Base-by-base conservation (phyloP, 2,888 invertebrate species). In the Acrobasis suavella region DNA sequence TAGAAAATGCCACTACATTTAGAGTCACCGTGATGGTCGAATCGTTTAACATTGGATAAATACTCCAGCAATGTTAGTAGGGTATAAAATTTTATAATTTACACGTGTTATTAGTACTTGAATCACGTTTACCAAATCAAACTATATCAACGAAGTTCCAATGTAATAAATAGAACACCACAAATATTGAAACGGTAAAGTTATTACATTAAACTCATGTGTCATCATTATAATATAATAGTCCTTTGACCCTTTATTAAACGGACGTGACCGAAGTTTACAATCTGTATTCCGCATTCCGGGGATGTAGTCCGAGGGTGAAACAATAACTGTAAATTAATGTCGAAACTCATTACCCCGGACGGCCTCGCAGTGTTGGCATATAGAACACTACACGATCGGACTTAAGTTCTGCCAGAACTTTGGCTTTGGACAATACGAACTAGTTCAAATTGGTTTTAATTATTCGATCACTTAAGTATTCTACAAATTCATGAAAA, bases 301-400 rank as follows among this genome's bases (percentile, higher is more conserved):
- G 72, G 74, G 72, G 73, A 74, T 74, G 80, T 80, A 77, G 77
- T 76, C 78, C 77, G 69, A 78, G 77, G 83, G 82, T 85, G 78
- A 84, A 89, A 89, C 89, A 89, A 91, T 90, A 89, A 86, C 87
- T 81, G 87, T 89, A 88, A 89, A 89, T 88, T 88, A 86, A 86
- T 71, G 84, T 84, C 73, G 75, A 86, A 90, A 89, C 88, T 91
- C 89, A 89, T 90, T 91, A 88, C 86, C 85, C 77, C 81, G 70
- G 22, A 22, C 22, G 22, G 71, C 74, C 70, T 66, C 69, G 70
- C 69, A 69, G 71, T 71, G 72, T 72, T 70, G 69, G 75, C 75
- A 76, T 69, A 71, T 72, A 74, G 73, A 69, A 72, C 81, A 83
- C 79, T 81, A 83, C 78, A 77, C 80, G 78, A 86, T 86, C 81